Evolutionary conservation across 2,888 invertebrate genomes (phyloP), one percentile per base, ranked within the genome.

Genomic region (Drosophila picticornis): DNA sequence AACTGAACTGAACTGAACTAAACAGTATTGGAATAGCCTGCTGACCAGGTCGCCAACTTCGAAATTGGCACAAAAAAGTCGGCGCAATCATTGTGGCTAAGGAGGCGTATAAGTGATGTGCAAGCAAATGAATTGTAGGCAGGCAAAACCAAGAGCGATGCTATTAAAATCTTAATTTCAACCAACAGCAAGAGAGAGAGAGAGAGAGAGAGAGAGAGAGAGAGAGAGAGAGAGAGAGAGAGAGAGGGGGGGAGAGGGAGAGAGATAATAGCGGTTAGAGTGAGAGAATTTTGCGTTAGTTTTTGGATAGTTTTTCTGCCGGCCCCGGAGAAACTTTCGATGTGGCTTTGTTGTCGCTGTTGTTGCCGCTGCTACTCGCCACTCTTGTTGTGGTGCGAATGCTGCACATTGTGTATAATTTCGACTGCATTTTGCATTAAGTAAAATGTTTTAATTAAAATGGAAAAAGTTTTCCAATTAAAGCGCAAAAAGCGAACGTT

Each of bases 361-460:
- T 67, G 62, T 51, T 68, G 38, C 46, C 22, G 2, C 46, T 46
- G 22, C 46, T 16, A 22, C 46, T 22, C 46, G 43, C 22, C 7
- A 13, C 46, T 25, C 25, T 59, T 77, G 70, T 69, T 73, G 76
- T 64, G 80, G 60, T 79, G 72, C 50, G 69, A 69, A 71, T 64
- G 67, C 65, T 60, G 75, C 77, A 67, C 72, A 75, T 80, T 78
- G 75, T 74, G 77, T 75, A 69, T 75, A 81, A 84, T 80, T 77
- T 83, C 61, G 71, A 76, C 67, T 78, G 88, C 75, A 89, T 88
- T 86, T 87, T 89, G 86, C 85, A 90, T 87, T 88, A 84, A 87
- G 85, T 75, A 74, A 90, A 87, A 88, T 88, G 88, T 83, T 87
- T 87, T 90, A 87, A 87, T 87, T 87, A 87, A 90, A 90, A 87